Conservation (phyloP, 1,140 invertebrate genomes). For the Micrasema minimum region DNA sequence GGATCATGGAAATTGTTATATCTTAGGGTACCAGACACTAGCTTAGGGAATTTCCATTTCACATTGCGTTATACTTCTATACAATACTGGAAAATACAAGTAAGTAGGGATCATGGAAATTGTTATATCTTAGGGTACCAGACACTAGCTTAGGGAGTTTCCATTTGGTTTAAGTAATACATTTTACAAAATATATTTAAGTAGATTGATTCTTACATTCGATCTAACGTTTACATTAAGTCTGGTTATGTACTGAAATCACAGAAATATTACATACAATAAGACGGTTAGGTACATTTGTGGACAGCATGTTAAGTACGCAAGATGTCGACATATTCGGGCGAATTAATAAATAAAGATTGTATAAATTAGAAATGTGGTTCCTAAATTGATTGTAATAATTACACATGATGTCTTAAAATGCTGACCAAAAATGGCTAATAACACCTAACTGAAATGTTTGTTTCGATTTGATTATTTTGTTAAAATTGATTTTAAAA, state of each 20-base stretch:
- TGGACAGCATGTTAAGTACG: constrained; percentile 7
- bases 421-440: constrained; percentile 7
- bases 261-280: constrained; percentile 39
- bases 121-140: constrained; percentile 34
- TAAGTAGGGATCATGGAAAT: constrained; percentile 28
- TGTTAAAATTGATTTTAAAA: no score
- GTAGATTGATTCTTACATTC: constrained; percentile 25
- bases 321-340: neutral
- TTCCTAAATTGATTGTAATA: constrained; percentile 2
- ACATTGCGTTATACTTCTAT: constrained; percentile 8
- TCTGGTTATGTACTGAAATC: constrained; percentile 37
- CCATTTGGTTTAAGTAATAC: constrained; percentile 31
- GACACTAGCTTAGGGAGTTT: constrained; percentile 30
- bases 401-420: neutral
- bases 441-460: no score
- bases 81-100: constrained; percentile 9
- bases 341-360: constrained; percentile 10
- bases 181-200: constrained; percentile 36
- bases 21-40: no score
- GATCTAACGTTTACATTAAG: constrained; percentile 14
- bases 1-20: no score
- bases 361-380: constrained; percentile 1
- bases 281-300: constrained; percentile 11
- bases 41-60: constrained; percentile 1
- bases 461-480: no score